These are phyloP conservation scores for Heliconius nattereri DNA, from an alignment of 1,140 invertebrate species.

Conservation along the genomic window DNA sequence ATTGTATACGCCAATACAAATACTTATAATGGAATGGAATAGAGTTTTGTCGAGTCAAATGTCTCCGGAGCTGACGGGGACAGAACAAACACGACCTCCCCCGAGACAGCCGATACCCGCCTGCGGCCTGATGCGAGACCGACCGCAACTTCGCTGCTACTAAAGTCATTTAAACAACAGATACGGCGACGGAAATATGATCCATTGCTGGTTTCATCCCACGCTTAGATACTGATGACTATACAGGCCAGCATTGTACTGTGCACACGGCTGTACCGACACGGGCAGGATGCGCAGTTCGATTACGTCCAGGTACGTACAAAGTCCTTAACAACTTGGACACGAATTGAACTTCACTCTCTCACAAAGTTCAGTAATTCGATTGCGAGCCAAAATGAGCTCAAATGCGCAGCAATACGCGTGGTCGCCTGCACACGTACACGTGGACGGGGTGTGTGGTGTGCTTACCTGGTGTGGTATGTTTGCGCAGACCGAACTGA, in stretches of 20 bases:
- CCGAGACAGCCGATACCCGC: slow-evolving; percentile 46
- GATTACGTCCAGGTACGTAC: slow-evolving; percentile 46
- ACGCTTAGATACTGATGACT: not conserved
- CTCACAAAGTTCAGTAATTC: slow-evolving; percentile 36
- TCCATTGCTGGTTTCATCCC: slow-evolving; percentile 25
- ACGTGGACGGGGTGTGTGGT: slow-evolving; percentile 13
- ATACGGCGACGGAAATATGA: not conserved
- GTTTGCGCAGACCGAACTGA: slow-evolving; percentile 50
- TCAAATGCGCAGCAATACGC: slow-evolving; percentile 23
- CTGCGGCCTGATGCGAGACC: slow-evolving; percentile 28
- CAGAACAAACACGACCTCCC: slow-evolving; percentile 54
- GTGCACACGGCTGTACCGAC: not conserved
- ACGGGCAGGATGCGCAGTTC: not conserved
- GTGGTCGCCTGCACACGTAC: not conserved
- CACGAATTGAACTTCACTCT: slow-evolving; percentile 59
- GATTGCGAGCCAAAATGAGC: slow-evolving; percentile 19
- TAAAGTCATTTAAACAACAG: not conserved
- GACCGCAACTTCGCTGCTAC: slow-evolving; percentile 31
- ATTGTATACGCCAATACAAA: slow-evolving; percentile 49
- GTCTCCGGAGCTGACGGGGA: slow-evolving; percentile 46
- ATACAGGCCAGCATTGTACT: slow-evolving; percentile 30
- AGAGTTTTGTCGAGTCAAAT: slow-evolving; percentile 52
- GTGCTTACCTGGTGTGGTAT: slow-evolving; percentile 51
- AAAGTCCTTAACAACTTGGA: slow-evolving; percentile 57
- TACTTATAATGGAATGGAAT: slow-evolving; percentile 52